Evolutionary conservation across 2,797 vertebrate genomes (phyloP), one percentile per base, ranked within the genome.

Genomic region (Esox lucius): DNA sequence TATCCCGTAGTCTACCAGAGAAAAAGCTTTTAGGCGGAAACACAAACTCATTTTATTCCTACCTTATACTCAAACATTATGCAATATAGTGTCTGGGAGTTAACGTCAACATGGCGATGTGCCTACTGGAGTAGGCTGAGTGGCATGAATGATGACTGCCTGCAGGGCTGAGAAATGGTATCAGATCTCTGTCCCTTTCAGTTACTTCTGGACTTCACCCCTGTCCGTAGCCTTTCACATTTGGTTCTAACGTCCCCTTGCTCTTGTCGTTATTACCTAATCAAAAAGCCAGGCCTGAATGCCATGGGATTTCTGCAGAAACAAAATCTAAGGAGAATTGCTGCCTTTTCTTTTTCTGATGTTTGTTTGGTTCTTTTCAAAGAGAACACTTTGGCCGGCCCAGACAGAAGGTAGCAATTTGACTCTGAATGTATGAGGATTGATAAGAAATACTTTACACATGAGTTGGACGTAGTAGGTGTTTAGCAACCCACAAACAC

Each of bases 401-500:
- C 71, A 9, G 83, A 82, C 89, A 90, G 82, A 87, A 86, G 90
- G 90, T 85, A 90, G 89, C 89, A 81, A 80, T 92, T 93, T 89
- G 75, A 33, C 1, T 28, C 73, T 68, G 46, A 53, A 46, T 33
- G 61, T 67, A 61, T 65, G 74, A 75, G 48, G 19, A 79, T 83
- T 70, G 92, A 93, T 94, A 91, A 91, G 87, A 81, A 92, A 92
- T 88, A 87, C 68, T 90, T 93, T 87, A 91, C 92, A 93, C 90
- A 91, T 93, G 91, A 84, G 74, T 71, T 65, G 11, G 56, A 22
- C 28, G 13, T 78, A 81, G 33, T 64, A 39, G 22, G 81, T 86
- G 81, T 83, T 83, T 53, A n/a, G 22, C 26, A 1, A 26, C 26
- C 33, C 2, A 12, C 79, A 84, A 81, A 70, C 51, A 19, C 12